A percentile compares a stretch with the other conserved stretches of the same genome.
These are phyloP conservation scores for Lycodopsis pacificus DNA, from an alignment of 2,797 vertebrate species.

Conservation along the genomic window DNA sequence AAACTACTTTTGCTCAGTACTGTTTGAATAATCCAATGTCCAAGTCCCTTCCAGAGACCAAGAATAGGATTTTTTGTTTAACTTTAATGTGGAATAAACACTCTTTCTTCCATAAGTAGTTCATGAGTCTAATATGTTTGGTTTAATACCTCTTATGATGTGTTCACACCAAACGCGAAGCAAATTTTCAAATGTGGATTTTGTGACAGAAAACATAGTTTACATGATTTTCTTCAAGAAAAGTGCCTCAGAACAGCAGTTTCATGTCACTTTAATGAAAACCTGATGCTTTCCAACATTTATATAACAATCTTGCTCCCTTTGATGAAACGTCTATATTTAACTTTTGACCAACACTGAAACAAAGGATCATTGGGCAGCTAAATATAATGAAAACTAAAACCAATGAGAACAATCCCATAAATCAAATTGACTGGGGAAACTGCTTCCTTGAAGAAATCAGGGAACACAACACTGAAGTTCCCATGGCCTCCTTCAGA, in stretches of 20 bases:
- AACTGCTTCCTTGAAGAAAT: background rate
- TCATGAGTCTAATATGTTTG: background rate
- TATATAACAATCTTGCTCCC: constrained; percentile 2
- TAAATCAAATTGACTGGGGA: background rate
- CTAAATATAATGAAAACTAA: constrained; percentile 32
- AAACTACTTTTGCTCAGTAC: too few species aligned
- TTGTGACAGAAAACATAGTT: background rate
- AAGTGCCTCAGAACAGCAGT: background rate
- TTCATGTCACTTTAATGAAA: background rate
- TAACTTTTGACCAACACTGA: constrained; percentile 16
- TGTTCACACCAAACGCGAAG: too few species aligned
- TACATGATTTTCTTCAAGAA: background rate
- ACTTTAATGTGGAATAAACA: too few species aligned
- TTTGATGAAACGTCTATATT: constrained; percentile 23
- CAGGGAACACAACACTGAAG: background rate
- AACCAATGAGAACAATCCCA: constrained; percentile 8
- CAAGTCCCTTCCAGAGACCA: background rate
- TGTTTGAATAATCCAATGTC: background rate
- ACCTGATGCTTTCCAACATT: background rate
- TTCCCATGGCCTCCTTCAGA: background rate
- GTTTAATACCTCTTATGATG: too few species aligned
- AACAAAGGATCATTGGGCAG: constrained; percentile 13
- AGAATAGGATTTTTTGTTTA: too few species aligned
- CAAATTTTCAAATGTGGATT: too few species aligned
- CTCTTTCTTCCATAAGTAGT: background rate